Evolutionary conservation across 2,113 vertebrate genomes (phyloP).

Genomic region (Pseudorasbora parva): DNA sequence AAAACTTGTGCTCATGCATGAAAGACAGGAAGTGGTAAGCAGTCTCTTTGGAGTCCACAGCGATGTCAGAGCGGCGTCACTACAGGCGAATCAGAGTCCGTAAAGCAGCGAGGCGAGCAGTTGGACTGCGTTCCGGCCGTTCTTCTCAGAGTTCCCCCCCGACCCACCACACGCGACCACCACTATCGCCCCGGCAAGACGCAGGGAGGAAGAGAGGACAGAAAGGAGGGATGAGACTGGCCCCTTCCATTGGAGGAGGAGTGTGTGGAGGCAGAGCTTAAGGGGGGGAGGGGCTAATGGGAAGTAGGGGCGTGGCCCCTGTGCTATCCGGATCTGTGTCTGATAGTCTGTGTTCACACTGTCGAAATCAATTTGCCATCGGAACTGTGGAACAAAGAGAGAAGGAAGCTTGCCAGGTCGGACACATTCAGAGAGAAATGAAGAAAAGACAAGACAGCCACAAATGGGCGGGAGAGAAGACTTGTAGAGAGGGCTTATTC

Average conservation of each 20-base stretch:
- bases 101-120: conserved; percentile 77
- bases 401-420: conserved; percentile 88
- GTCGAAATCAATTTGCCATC: conserved; percentile 99
- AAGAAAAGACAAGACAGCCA: conserved; percentile 79
- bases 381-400: conserved; percentile 95
- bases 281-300: conserved; percentile 42
- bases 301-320: conserved; percentile 65
- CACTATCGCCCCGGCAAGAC: conserved; percentile 70
- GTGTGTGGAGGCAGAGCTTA: conserved; percentile 34
- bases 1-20: conserved; percentile 77
- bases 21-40: conserved; percentile 77
- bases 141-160: conserved; percentile 77
- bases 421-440: conserved; percentile 81
- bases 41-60: conserved; percentile 75
- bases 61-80: conserved; percentile 66
- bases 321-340: conserved; percentile 84
- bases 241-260: conserved; percentile 56
- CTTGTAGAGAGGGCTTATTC: conserved; percentile 54
- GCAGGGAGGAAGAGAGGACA: conserved; percentile 79
- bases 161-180: conserved; percentile 80
- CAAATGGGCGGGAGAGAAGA: conserved; percentile 60
- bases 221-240: conserved; percentile 60
- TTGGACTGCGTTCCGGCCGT: conserved; percentile 72
- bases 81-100: conserved; percentile 75
- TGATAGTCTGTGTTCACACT: conserved; percentile 92